Percentiles rank a stretch among this genome's conserved stretches.
Evolutionary conservation across 2,113 vertebrate genomes (phyloP).

Genomic region (Apistogramma diplotaenia): DNA sequence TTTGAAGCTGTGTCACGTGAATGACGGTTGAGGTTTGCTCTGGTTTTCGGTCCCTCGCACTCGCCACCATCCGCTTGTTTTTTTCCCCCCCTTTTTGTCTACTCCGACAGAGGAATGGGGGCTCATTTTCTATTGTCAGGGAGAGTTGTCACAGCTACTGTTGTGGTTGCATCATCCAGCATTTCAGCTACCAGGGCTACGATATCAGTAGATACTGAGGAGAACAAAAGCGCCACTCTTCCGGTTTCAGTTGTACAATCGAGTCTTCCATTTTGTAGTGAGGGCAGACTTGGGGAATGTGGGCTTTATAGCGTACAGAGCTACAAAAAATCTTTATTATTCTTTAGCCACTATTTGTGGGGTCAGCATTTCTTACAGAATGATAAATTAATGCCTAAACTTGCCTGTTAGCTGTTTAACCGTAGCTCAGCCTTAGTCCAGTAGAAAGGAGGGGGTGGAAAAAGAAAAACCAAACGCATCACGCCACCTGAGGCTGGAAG

Average conservation of each 20-base stretch:
- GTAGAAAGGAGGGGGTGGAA: background rate
- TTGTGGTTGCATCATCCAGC: background rate
- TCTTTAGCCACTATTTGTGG: background rate
- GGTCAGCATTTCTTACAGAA: background rate
- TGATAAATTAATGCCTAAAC: background rate
- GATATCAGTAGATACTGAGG: background rate
- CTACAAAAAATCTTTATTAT: background rate
- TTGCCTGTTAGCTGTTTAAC: background rate
- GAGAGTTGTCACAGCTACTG: background rate
- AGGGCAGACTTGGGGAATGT: background rate
- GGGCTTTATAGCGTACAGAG: background rate
- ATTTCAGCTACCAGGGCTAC: background rate
- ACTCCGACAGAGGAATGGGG: background rate
- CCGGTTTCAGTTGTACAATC: background rate
- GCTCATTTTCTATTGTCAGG: background rate
- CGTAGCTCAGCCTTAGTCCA: background rate
- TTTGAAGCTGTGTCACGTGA: background rate
- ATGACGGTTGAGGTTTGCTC: background rate
- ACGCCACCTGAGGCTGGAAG: background rate
- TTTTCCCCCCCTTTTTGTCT: background rate
- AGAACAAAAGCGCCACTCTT: background rate
- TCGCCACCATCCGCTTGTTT: background rate
- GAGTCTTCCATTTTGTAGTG: background rate
- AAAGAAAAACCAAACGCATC: background rate
- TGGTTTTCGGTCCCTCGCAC: background rate